Base-by-base conservation (phyloP, 2,113 vertebrate species). In the Prunella himalayana region DNA sequence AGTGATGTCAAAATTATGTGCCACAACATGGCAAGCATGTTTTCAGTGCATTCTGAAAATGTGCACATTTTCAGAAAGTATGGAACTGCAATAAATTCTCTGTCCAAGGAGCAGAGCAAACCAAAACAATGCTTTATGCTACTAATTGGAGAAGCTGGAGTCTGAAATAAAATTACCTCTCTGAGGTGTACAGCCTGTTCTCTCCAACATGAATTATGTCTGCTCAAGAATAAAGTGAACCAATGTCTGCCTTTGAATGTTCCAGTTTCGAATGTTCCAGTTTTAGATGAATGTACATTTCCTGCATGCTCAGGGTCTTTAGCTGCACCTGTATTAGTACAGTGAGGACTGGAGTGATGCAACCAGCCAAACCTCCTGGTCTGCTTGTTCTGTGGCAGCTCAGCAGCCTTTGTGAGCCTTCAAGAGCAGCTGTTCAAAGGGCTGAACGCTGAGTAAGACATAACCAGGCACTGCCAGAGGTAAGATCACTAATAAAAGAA, bases 401-500 rank as follows among this genome's bases (percentile, higher is more conserved):
- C 0, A 0, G 64, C 0, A 4, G 50, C 45, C 57, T 82, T 64
- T 5, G 4, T 21, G 30, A 91, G 45, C 57, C 66, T 57, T 63
- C 23, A 2, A 50, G 33, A 82, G 70, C 53, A 79, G 82, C 61
- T 90, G 33, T 37, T 86, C 66, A 56, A 68, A 82, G 61, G 63
- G 59, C 65, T 93, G 94, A 86, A n/a, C 0, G 3, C 83, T 91
- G 76, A 92, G 85, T 86, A 39, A 95, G 94, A 54, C 27, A 42
- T 44, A 94, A 54, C 19, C 71, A 93, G 80, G 76, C 60, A 51
- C 31, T 1, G 33, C 50, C 3, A 12, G 82, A 75, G 30, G 54
- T n/a, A 90, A 92, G 42, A 54, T 92, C 79, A 24, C 54, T 81
- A 93, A 92, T 90, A 83, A 93, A 92, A 86, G 63, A 92, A 73